Evolutionary conservation across 2,888 invertebrate species (phyloP), one percentile per base, ranked within the genome.

Genomic region (Pandemis cinnamomeana): DNA sequence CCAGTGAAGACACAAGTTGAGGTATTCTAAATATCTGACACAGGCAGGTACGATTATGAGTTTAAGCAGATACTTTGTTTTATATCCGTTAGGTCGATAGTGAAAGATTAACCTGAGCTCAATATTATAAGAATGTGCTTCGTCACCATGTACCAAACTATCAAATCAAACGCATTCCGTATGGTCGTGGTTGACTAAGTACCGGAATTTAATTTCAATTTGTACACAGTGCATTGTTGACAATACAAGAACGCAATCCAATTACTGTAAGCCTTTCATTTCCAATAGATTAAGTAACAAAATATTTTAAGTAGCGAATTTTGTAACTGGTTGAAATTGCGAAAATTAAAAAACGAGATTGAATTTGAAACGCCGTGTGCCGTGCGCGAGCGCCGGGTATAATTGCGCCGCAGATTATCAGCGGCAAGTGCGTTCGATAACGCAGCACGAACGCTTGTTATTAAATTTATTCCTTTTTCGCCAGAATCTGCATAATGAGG

Each of bases 391-490:
- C 61, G 74, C 61, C 78, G 82, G 46, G 80, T 84, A 86, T 93
- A 93, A 93, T 93, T 92, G 91, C 89, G 84, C 89, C 86, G 89
- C 92, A 93, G 93, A 94, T 94, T 92, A 93, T 93, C 94, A 92
- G 92, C 87, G 88, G 88, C 93, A 92, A 93, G 93, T 93, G 93
- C 93, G 89, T 91, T 90, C 92, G 93, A 93, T 93, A 94, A 93
- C 91, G 89, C 91, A 90, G 90, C 93, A 93, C 92, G 93, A 93
- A 93, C 88, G 92, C 91, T 86, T 92, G 88, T 93, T 92, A 93
- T 94, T 93, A 93, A 93, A 93, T 93, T 91, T 92, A 92, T 93
- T 93, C 92, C 91, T 93, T 94, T 93, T 93, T 93, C 91, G 87
- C 87, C 92, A 84, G 91, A 93, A 93, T 94, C 92, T 93, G 90